phyloP scores from a whole-genome alignment of 2,113 vertebrate genomes.

The Ranitomeya imitator region DNA sequence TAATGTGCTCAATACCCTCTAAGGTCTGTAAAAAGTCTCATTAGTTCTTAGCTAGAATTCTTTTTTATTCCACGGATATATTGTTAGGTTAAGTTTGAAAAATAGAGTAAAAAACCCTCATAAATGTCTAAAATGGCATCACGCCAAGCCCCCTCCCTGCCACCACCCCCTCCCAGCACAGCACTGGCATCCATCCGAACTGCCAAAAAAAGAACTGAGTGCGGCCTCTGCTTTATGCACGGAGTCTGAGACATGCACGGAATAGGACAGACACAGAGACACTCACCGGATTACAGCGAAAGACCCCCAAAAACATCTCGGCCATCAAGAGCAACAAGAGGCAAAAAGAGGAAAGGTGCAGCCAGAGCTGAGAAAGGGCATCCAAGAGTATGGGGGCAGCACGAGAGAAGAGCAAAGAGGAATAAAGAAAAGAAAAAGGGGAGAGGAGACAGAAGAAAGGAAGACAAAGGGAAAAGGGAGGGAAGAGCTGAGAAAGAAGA shows the following conservation, averaged over 20 bases:
- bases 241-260: neutral
- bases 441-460: neutral
- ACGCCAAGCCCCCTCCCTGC: slow-evolving; percentile 54
- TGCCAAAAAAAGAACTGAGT: slow-evolving; percentile 49
- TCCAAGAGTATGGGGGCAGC: neutral
- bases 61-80: neutral
- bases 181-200: slow-evolving; percentile 43
- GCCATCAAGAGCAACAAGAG: neutral
- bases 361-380: neutral
- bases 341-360: neutral
- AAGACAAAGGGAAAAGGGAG: neutral
- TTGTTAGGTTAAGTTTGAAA: neutral
- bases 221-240: neutral
- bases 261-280: slow-evolving; percentile 27
- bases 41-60: neutral
- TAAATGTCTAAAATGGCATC: slow-evolving; percentile 32
- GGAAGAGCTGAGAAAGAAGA: neutral
- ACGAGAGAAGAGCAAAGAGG: neutral
- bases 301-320: slow-evolving; percentile 27
- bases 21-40: neutral
- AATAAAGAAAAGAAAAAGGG: neutral
- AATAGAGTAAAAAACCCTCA: neutral
- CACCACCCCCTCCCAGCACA: neutral
- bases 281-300: slow-evolving; percentile 28
- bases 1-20: neutral